A percentile compares a stretch with the other conserved stretches of the same genome.
Conservation (phyloP, 1,140 invertebrate species). For the Lepidurus arcticus region DNA sequence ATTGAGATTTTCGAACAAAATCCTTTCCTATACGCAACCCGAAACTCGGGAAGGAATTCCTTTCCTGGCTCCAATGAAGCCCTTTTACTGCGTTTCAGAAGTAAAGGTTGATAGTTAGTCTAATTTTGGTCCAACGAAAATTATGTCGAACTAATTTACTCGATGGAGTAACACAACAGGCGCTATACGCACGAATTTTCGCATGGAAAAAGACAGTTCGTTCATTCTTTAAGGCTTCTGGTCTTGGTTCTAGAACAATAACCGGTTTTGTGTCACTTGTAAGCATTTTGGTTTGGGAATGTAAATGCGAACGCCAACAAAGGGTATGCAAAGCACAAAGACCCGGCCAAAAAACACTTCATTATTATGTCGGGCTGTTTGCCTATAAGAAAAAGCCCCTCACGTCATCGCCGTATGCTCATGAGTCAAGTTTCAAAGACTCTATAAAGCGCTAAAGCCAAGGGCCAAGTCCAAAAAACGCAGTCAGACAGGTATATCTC, state of each 20-base stretch:
- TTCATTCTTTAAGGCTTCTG: not conserved
- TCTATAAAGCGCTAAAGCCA: not conserved
- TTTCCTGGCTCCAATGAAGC: not conserved
- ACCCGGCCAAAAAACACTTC: not conserved
- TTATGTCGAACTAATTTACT: not conserved
- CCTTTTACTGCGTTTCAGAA: no score
- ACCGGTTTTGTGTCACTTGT: not conserved
- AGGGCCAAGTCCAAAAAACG: not conserved
- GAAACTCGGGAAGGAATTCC: not conserved
- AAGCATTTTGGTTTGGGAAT: not conserved
- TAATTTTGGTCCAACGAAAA: not conserved
- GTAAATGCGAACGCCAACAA: not conserved
- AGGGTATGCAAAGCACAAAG: not conserved
- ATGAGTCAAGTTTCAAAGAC: not conserved
- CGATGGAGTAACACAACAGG: not conserved
- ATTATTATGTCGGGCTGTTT: not conserved
- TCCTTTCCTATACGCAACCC: not conserved
- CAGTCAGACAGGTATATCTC: not conserved
- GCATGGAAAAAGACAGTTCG: not conserved
- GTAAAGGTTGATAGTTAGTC: not conserved
- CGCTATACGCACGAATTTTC: not conserved
- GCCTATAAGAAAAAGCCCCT: not conserved
- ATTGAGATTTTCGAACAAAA: not conserved
- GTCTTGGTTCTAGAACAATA: not conserved
- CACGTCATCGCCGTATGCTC: not conserved